Evolutionary conservation across 2,888 invertebrate genomes (phyloP), one percentile per base, ranked within the genome.

Genomic region (Eristalis pertinax): DNA sequence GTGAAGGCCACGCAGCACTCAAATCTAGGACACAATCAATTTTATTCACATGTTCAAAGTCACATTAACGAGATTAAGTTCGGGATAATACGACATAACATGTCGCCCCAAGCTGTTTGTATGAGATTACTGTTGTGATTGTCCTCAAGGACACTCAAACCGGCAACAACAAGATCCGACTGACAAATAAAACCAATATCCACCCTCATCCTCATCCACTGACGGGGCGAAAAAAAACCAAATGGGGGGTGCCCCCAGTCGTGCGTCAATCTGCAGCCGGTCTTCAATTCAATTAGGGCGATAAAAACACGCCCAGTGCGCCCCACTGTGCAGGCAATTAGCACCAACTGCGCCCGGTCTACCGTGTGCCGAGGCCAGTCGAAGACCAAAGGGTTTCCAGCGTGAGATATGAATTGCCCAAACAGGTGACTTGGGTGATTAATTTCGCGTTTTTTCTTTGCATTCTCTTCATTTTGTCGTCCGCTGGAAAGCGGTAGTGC

Each of bases 21-120:
- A 24, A 32, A 38, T 41, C 41, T 10, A 41, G 26, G 15, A 41
- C 41, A 26, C 58, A 79, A 79, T 79, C 72, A 79, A 67, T 73
- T 67, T 73, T 43, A 73, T 79, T 79, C 60, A 69, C 68, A 74
- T 73, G 62, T 73, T 74, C 68, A 56, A 80, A 73, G 56, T 80
- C 63, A 73, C 68, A 74, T 80, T 80, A 69, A 74, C 74, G 74
- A 62, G 64, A 79, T 79, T 79, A 67, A 64, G 32, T 43, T 72
- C 56, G 22, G 41, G 72, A 58, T 72, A 72, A 58, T 70, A 15
- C 56, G 58, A 50, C 62, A 50, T 19, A 76, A 72, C 41, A 62
- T 65, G 41, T 35, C 69, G 50, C 38, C 63, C 38, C 56, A 50
- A 70, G 56, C 78, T 72, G 32, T 79, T 60, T 65, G 56, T 29